Conservation (phyloP, 2,797 vertebrate genomes). For the Lepidocolaptes lacrymiger region DNA sequence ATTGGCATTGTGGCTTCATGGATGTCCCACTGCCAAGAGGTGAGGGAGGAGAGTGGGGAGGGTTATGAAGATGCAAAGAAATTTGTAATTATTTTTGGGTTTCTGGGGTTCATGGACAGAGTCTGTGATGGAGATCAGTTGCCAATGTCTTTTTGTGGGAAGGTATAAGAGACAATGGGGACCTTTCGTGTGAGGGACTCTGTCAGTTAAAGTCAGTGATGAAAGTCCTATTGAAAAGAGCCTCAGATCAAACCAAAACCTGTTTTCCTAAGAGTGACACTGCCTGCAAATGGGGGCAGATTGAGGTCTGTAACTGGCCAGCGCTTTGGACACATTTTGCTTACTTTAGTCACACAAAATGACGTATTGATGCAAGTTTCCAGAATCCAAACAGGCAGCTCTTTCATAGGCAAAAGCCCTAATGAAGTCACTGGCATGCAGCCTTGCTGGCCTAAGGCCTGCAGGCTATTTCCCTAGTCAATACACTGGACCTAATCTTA, state of each 20-base stretch:
- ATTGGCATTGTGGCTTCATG: fast-evolving
- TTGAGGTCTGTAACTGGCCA: neutral
- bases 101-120: neutral
- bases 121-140: neutral
- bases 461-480: constrained; percentile 53
- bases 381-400: constrained; percentile 60
- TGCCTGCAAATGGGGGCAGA: constrained; percentile 33
- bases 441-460: constrained; percentile 42
- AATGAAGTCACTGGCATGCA: constrained; percentile 66
- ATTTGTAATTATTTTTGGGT: neutral
- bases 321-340: constrained; percentile 6
- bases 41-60: neutral
- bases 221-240: constrained; percentile 19
- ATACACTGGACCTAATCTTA: constrained; percentile 62
- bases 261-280: neutral
- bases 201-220: neutral
- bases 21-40: neutral
- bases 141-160: neutral
- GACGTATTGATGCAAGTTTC: constrained; percentile 63
- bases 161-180: neutral
- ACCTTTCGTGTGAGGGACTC: neutral
- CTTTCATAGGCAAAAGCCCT: constrained; percentile 61
- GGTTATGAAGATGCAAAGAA: neutral
- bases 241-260: constrained; percentile 9
- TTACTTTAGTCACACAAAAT: constrained; percentile 66